Percentiles rank a stretch among this genome's conserved stretches.
These are phyloP conservation scores for Polydrusus pterygomalis DNA, from an alignment of 2,888 invertebrate species.

Conservation along the genomic window DNA sequence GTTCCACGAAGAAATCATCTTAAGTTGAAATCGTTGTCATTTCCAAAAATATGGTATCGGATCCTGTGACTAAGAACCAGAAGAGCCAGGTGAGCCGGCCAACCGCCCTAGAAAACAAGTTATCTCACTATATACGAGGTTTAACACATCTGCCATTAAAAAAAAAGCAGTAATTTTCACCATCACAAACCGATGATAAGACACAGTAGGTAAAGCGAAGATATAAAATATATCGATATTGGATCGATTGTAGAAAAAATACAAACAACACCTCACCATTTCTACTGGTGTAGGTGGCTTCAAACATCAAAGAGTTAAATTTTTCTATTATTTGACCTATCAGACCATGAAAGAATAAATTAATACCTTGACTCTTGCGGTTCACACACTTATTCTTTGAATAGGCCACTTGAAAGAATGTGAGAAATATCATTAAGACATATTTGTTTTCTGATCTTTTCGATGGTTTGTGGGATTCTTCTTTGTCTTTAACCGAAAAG, in stretches of 20 bases:
- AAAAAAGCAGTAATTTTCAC: no score
- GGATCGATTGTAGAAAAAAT: neutral
- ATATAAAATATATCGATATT: slow-evolving; percentile 5
- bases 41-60: no score
- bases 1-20: no score
- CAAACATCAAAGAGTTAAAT: slow-evolving; percentile 32
- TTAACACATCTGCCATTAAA: no score
- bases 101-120: no score
- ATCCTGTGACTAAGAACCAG: no score
- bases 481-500: slow-evolving; percentile 4
- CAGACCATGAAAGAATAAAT: slow-evolving; percentile 50
- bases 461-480: slow-evolving; percentile 21
- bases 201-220: no score
- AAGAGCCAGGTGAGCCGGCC: no score
- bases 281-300: slow-evolving; percentile 37
- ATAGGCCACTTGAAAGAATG: slow-evolving; percentile 45
- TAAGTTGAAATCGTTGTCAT: no score
- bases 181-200: no score
- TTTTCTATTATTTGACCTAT: slow-evolving; percentile 47
- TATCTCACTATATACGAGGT: no score
- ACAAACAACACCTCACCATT: neutral
- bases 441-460: slow-evolving; percentile 35
- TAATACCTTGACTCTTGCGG: slow-evolving; percentile 48
- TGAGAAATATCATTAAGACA: slow-evolving; percentile 45
- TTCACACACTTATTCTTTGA: slow-evolving; percentile 48